Base-by-base conservation (phyloP, 2,888 invertebrate genomes). In the Electrophaes corylata region DNA sequence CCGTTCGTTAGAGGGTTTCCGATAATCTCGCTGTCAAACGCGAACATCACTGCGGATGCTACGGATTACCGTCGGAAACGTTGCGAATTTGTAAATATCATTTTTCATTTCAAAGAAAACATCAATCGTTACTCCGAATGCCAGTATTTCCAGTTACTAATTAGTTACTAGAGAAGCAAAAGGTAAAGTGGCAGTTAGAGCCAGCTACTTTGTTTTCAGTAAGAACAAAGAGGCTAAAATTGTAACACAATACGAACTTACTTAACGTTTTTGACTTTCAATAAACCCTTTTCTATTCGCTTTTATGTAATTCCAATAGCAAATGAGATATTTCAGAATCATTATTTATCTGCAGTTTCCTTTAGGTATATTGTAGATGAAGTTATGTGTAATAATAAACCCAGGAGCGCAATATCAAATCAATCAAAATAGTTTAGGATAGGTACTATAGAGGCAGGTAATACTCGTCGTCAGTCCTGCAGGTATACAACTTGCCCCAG, bases 21-120 rank as follows among this genome's bases (percentile, higher is more conserved):
- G 78, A 84, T 86, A 86, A 86, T 84, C 84, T 80, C 71, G 76
- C 83, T 85, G 86, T 85, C 86, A 83, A 74, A 78, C 76, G 75
- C 81, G 81, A 80, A 76, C 79, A 78, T 78, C 75, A 74, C 64
- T 57, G 67, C 66, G 74, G 73, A 67, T 72, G 71, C 72, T 67
- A 65, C 49, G 49, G 58, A 59, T 59, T 54, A 54, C 49, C 19
- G 40, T 16, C 40, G 44, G 29, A 53, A 40, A 58, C 52, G 37
- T 51, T 58, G 35, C 44, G 41, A 48, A 54, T 48, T 47, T 48
- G 41, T 48, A 45, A 52, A 48, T 48, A 54, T 33, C 19, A 29
- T 31, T 53, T 46, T 53, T 39, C 35, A 46, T 44, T 44, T 49
- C 39, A 18, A n/a, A 16, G 3, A 49, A 26, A 49, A 49, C 40